Percentiles rank a stretch among this genome's conserved stretches.
Conservation (phyloP, 2,113 vertebrate genomes). For the Mugil cephalus region DNA sequence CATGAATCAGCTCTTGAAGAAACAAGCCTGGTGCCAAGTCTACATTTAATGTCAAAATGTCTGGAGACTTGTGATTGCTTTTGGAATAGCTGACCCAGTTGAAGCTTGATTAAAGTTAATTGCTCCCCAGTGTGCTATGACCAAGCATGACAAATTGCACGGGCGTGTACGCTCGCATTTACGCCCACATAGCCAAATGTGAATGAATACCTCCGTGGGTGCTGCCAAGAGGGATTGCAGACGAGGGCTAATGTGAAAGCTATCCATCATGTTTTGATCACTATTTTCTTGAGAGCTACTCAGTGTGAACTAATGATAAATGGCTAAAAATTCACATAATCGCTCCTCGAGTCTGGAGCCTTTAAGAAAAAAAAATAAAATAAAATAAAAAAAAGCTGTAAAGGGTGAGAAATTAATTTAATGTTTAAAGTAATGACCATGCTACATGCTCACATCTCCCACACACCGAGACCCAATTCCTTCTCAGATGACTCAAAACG, state of each 20-base stretch:
- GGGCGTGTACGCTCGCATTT: constrained; percentile 41
- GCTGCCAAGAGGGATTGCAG: constrained; percentile 48
- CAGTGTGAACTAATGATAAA: constrained; percentile 40
- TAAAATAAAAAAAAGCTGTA: no score
- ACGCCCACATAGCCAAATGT: constrained; percentile 22
- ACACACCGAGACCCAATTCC: background rate
- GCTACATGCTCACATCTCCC: background rate
- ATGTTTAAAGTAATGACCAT: constrained; percentile 19
- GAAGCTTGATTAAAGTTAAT: constrained; percentile 73
- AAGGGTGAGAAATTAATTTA: constrained; percentile 17
- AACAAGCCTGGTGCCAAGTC: constrained; percentile 9
- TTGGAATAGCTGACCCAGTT: constrained; percentile 63
- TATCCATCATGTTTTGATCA: constrained; percentile 68
- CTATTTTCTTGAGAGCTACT: constrained; percentile 47
- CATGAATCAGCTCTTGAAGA: constrained; percentile 12
- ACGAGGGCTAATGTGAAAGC: constrained; percentile 58
- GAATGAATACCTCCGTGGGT: constrained; percentile 57
- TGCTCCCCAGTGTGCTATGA: constrained; percentile 62
- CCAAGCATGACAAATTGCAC: constrained; percentile 60
- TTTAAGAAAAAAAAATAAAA: no score
- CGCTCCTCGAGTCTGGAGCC: constrained; percentile 1
- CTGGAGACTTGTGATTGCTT: constrained; percentile 60
- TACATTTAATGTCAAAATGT: constrained; percentile 47
- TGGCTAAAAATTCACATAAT: constrained; percentile 34
- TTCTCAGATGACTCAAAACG: constrained; percentile 6